These are phyloP conservation scores for Falco peregrinus DNA, from an alignment of 2,797 vertebrate genomes.

Conservation along the genomic window DNA sequence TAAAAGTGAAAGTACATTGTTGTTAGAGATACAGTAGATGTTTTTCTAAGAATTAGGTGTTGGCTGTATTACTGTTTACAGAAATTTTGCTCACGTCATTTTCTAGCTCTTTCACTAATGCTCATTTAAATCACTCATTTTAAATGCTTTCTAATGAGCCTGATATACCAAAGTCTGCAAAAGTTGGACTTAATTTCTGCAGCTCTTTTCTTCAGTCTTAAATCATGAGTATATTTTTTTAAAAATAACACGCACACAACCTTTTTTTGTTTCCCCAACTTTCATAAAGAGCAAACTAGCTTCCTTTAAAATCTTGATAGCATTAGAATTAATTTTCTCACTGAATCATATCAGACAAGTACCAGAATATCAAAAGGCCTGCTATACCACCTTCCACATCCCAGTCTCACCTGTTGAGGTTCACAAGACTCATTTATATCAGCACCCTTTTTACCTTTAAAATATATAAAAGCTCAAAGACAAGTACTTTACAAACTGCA, in stretches of 20 bases:
- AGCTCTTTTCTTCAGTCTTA: background rate
- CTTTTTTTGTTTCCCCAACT: background rate
- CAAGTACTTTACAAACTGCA: background rate
- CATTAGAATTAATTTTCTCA: background rate
- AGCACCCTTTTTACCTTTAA: background rate
- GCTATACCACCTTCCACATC: background rate
- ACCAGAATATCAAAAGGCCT: background rate
- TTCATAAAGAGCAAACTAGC: background rate
- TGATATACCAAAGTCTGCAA: background rate
- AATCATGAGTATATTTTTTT: background rate
- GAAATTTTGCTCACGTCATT: background rate
- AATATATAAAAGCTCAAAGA: background rate
- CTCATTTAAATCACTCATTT: background rate
- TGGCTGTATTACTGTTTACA: conserved; percentile 40
- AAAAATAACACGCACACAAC: background rate
- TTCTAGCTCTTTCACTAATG: background rate
- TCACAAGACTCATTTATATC: background rate
- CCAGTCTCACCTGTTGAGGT: background rate
- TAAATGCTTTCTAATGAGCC: background rate
- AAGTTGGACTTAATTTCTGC: background rate
- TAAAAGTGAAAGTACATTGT: conserved; percentile 29
- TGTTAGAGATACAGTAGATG: background rate
- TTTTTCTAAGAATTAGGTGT: conserved; percentile 59
- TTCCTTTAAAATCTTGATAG: background rate
- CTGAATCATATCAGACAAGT: background rate